Conservation (phyloP, 2,797 vertebrate genomes). For the Helostoma temminkii region DNA sequence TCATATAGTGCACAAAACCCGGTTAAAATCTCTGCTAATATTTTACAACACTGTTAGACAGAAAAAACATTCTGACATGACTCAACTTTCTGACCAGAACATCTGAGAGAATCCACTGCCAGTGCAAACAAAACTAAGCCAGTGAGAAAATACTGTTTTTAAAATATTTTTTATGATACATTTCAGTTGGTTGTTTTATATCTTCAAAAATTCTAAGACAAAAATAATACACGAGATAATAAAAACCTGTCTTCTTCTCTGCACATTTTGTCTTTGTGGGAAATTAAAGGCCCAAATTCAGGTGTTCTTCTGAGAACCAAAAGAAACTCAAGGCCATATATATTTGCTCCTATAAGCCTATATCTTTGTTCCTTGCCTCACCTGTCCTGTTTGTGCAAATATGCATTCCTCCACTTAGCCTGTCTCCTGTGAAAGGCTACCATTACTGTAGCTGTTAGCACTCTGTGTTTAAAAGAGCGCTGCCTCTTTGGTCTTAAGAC, state of each 20-base stretch:
- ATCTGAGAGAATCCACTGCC: background rate
- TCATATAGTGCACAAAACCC: conserved; percentile 44
- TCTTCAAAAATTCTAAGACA: background rate
- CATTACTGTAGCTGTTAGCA: no score
- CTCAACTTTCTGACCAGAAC: conserved; percentile 10
- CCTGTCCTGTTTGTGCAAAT: no score
- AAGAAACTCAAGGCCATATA: no score
- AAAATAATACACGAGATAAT: background rate
- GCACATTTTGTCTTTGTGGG: background rate
- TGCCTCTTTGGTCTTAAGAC: no score
- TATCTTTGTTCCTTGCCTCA: no score
- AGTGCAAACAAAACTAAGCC: conserved; percentile 4
- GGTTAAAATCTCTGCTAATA: conserved; percentile 35
- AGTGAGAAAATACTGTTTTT: conserved; percentile 1
- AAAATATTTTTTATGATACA: background rate
- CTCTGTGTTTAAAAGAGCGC: no score
- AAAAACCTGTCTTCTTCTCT: background rate
- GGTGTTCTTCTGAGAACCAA: no score
- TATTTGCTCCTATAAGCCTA: no score
- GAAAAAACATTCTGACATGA: conserved; percentile 1
- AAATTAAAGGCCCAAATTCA: no score
- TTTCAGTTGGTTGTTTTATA: conserved; percentile 3
- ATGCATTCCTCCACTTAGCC: no score
- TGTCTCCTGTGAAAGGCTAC: no score
- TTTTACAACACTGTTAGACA: conserved; percentile 32